phyloP scores from a whole-genome alignment of 2,113 vertebrate species.

The Alethe diademata region DNA sequence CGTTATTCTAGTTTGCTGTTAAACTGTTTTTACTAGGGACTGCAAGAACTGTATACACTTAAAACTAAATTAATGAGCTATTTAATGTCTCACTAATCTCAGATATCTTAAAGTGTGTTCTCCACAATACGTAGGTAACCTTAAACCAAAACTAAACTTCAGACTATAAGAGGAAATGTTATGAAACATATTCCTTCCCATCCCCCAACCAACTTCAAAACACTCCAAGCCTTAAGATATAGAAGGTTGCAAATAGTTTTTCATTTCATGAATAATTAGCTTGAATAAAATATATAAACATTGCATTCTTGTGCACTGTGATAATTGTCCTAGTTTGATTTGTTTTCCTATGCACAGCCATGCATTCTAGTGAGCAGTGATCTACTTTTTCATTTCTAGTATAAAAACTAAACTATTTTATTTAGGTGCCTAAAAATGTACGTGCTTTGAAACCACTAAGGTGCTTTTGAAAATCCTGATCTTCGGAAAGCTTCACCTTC shows the following conservation, averaged over 20 bases:
- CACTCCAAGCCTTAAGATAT: background rate
- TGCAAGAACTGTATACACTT: background rate
- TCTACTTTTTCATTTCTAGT: background rate
- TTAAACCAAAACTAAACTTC: background rate
- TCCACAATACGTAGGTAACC: background rate
- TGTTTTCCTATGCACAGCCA: background rate
- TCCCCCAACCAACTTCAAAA: rapidly evolving
- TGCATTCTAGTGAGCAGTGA: background rate
- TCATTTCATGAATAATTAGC: background rate
- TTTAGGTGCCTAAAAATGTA: background rate
- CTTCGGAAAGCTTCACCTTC: background rate
- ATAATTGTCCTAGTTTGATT: background rate
- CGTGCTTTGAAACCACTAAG: background rate
- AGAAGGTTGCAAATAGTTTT: background rate
- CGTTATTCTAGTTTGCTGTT: background rate
- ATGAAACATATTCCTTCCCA: background rate
- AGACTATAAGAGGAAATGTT: background rate
- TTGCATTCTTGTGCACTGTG: background rate
- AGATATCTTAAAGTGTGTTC: background rate
- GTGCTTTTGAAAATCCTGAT: background rate
- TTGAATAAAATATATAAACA: background rate
- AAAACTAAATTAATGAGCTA: background rate
- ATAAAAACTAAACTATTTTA: background rate
- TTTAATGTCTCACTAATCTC: background rate
- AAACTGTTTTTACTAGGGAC: background rate